Evolutionary conservation across 2,797 vertebrate species (phyloP).

Genomic region (Premnoplex brunnescens): DNA sequence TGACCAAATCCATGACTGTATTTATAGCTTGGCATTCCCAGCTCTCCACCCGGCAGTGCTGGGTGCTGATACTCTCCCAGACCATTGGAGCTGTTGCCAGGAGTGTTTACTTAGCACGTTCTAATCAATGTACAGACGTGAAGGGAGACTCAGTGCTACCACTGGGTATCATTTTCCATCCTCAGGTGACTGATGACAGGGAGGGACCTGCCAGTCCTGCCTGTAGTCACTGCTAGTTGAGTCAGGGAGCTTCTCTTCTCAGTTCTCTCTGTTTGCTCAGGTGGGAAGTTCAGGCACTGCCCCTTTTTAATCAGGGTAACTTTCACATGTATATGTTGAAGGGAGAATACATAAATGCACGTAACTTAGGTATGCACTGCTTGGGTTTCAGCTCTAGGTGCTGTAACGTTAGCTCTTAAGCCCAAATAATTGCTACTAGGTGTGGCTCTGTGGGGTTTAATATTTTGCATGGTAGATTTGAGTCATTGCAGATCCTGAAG

Average conservation of each 20-base stretch:
- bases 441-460: rapidly evolving
- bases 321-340: rapidly evolving
- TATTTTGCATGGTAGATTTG: not conserved
- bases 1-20: rapidly evolving
- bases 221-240: rapidly evolving
- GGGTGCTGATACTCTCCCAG: rapidly evolving
- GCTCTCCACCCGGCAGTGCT: not conserved
- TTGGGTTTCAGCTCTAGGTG: not conserved
- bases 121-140: rapidly evolving
- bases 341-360: rapidly evolving
- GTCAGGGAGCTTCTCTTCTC: not conserved
- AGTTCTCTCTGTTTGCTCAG: rapidly evolving
- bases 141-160: not conserved
- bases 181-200: not conserved
- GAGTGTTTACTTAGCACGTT: rapidly evolving
- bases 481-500: not conserved
- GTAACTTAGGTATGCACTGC: rapidly evolving
- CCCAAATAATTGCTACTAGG: not conserved
- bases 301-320: not conserved
- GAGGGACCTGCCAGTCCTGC: rapidly evolving
- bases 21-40: not conserved
- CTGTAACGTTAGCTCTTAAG: rapidly evolving
- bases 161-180: rapidly evolving
- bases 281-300: not conserved
- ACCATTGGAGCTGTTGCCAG: rapidly evolving